phyloP scores from a whole-genome alignment of 2,113 vertebrate genomes.

The Peromyscus californicus region DNA sequence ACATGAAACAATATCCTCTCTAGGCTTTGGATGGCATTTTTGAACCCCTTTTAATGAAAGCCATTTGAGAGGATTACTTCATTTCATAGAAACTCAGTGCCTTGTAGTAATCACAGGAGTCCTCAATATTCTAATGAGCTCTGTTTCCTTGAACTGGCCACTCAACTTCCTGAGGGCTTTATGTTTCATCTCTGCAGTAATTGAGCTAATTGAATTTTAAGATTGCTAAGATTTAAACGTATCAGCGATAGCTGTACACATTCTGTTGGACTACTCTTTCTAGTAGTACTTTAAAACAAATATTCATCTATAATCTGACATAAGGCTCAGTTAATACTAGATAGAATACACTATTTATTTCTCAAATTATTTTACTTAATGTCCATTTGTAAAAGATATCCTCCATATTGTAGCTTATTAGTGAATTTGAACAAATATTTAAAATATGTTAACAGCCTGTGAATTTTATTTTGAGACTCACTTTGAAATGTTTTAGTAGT shows the following conservation, averaged over 20 bases:
- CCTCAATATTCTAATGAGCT: not conserved
- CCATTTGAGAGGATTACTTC: not conserved
- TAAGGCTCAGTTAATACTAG: not conserved
- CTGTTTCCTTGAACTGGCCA: not conserved
- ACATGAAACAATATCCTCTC: not conserved
- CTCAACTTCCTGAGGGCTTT: not conserved
- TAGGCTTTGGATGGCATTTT: not conserved
- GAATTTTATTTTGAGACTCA: not conserved
- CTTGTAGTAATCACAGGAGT: not conserved
- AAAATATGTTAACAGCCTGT: not conserved
- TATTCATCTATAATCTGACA: not conserved
- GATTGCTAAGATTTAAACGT: not conserved
- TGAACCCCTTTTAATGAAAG: not conserved
- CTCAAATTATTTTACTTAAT: not conserved
- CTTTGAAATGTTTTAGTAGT: not conserved
- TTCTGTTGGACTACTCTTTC: slow-evolving; percentile 4
- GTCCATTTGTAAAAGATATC: not conserved
- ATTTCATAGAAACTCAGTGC: not conserved
- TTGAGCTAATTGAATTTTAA: slow-evolving; percentile 9
- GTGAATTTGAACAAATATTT: slow-evolving; percentile 28
- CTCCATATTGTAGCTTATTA: not conserved
- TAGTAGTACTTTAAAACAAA: slow-evolving; percentile 36
- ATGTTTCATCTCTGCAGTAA: not conserved
- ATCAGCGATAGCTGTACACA: not conserved
- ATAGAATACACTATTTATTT: not conserved